Evolutionary conservation across 2,113 vertebrate species (phyloP).

Genomic region (Carassius auratus): DNA sequence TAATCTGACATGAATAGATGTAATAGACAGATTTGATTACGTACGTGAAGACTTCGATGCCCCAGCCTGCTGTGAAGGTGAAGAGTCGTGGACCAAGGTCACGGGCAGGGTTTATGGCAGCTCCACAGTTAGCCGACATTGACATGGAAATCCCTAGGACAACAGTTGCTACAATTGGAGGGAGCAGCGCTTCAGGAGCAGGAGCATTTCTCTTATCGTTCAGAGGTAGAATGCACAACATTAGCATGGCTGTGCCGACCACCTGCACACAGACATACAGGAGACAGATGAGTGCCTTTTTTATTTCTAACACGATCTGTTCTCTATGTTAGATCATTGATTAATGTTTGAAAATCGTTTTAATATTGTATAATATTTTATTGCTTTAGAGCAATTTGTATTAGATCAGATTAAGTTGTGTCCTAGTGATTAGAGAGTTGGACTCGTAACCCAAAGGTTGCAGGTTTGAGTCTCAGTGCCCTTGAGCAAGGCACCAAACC

Average conservation of each 20-base stretch:
- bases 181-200: conserved; percentile 75
- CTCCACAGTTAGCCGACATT: conserved; percentile 81
- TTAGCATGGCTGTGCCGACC: conserved; percentile 76
- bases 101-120: conserved; percentile 84
- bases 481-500: too few relatives aligned
- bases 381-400: not conserved
- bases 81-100: conserved; percentile 88
- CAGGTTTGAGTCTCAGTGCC: too few relatives aligned
- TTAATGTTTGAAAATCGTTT: not conserved
- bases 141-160: conserved; percentile 77
- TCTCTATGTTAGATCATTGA: not conserved
- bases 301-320: not conserved
- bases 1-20: not conserved
- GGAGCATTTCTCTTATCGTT: conserved; percentile 77
- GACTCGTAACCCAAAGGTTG: too few relatives aligned
- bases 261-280: conserved; percentile 67
- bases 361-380: not conserved
- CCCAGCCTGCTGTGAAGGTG: conserved; percentile 85
- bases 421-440: too few relatives aligned
- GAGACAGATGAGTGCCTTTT: not conserved
- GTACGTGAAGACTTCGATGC: conserved; percentile 80
- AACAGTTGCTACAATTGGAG: conserved; percentile 72
- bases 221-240: conserved; percentile 77
- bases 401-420: too few relatives aligned
- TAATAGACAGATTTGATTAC: conserved; percentile 43